Percentiles rank a stretch among this genome's conserved stretches.
Conservation (phyloP, 2,797 vertebrate species). For the Melanogrammus aeglefinus region DNA sequence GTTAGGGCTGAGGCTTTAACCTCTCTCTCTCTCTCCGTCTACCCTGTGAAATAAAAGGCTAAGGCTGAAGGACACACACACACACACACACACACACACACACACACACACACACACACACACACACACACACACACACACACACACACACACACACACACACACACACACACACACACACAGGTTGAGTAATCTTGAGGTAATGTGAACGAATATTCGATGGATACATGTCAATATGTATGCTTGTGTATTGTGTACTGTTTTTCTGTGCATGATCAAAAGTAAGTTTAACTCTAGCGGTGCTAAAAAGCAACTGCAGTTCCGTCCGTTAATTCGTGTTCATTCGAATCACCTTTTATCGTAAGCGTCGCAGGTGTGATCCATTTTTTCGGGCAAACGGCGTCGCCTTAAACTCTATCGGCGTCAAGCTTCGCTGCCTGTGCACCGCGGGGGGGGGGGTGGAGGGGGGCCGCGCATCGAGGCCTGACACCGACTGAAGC, state of each 20-base stretch:
- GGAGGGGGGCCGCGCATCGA: slow-evolving; percentile 35
- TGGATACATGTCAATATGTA: too few species aligned
- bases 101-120: not conserved
- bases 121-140: slow-evolving; percentile 3
- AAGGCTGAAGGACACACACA: slow-evolving; percentile 30
- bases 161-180: not conserved
- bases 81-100: slow-evolving; percentile 4
- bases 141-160: not conserved
- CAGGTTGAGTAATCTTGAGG: too few species aligned
- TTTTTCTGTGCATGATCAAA: too few species aligned
- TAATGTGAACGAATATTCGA: too few species aligned
- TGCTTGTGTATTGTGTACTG: too few species aligned
- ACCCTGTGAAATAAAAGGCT: slow-evolving; percentile 46
- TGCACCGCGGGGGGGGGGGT: slow-evolving; percentile 34
- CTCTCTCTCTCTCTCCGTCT: slow-evolving; percentile 9
- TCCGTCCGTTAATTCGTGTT: too few species aligned
- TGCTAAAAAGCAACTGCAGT: too few species aligned
- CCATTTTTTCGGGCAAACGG: slow-evolving; percentile 21
- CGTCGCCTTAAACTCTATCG: slow-evolving; percentile 53
- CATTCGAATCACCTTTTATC: not conserved
- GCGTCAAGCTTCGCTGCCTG: slow-evolving; percentile 58
- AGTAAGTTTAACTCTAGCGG: too few species aligned
- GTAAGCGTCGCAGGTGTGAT: not conserved
- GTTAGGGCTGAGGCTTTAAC: not conserved
- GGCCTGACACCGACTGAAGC: slow-evolving; percentile 48